phyloP scores from a whole-genome alignment of 2,113 vertebrate genomes.

The Silurus glanis region DNA sequence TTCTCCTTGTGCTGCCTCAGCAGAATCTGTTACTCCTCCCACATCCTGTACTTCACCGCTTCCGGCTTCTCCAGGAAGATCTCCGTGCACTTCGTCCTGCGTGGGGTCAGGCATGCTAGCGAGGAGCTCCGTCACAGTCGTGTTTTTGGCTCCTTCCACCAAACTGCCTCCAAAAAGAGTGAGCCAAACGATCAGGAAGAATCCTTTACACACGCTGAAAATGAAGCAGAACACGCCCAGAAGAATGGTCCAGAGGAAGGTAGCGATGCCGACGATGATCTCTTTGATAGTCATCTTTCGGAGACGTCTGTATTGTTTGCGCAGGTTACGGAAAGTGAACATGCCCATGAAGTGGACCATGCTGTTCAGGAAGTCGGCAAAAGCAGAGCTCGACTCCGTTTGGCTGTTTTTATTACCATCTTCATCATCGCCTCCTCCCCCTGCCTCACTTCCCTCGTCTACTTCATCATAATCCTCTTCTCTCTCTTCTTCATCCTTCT shows the following conservation, averaged over 20 bases:
- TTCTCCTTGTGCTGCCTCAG: conserved; percentile 74
- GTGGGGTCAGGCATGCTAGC: conserved; percentile 94
- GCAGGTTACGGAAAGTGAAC: conserved; percentile 83
- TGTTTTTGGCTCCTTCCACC: conserved; percentile 88
- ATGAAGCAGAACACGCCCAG: conserved; percentile 73
- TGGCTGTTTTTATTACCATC: conserved; percentile 63
- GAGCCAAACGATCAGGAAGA: conserved; percentile 82
- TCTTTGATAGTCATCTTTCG: conserved; percentile 81
- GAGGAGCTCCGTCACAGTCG: conserved; percentile 85
- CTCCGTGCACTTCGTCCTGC: conserved; percentile 86
- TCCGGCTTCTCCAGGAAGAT: conserved; percentile 72
- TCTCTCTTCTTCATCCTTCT: conserved; percentile 80
- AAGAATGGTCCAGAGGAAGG: conserved; percentile 78
- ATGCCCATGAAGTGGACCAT: conserved; percentile 71
- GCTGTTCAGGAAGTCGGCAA: conserved; percentile 73
- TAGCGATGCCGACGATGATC: conserved; percentile 71
- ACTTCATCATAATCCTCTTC: conserved; percentile 76
- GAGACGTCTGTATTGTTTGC: conserved; percentile 75
- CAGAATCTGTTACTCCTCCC: conserved; percentile 71
- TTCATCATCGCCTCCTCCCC: conserved; percentile 67
- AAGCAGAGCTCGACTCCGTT: conserved; percentile 68
- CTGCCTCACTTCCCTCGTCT: conserved; percentile 48
- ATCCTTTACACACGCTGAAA: conserved; percentile 77
- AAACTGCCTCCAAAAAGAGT: conserved; percentile 86
- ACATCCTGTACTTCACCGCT: conserved; percentile 74